Base-by-base conservation (phyloP, 2,113 vertebrate genomes). In the Meriones unguiculatus region DNA sequence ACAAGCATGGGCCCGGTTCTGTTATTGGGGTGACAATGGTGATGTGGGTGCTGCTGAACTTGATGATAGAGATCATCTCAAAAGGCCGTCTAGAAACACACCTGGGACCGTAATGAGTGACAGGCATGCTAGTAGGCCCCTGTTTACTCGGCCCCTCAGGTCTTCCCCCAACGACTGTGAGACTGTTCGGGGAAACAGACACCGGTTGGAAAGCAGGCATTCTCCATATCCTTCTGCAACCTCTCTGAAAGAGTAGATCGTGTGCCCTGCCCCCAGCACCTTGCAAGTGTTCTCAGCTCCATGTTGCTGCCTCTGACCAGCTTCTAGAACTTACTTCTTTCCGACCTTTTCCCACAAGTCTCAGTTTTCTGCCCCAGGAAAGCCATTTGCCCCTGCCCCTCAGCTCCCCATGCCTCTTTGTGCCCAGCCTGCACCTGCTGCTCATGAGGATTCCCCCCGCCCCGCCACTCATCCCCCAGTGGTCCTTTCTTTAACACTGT, bases 401-500 rank as follows among this genome's bases (percentile, higher is more conserved):
- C 54, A 50, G 52, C 50, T 73, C 38, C 38, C 64, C 4, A 14
- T 0, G 5, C 11, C 86, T 76, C 32, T 70, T 35, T 57, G 28
- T 28, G 84, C n/a, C 87, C 25, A 24, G 57, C 84, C 10, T n/a
- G 22, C 73, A 59, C n/a, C 90, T 50, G 91, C 82, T n/a, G 28
- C 93, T 82, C 25, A 10, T 50, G 22, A 13, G 15, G 2, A 28
- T 24, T 5, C 35, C 87, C 65, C 41, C 64, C 54, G 9, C 59
- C 4, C 25, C 38, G 46, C 46, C 4, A 5, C 62, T 38, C 46
- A 20, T 32, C 28, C 52, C 57, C 62, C 59, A 41, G 41, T 38
- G 35, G 52, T 67, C 89, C 57, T 75, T 94, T 94, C 90, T 89
- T 95, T 97, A 92, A 92, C 84, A 89, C 89, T 67, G 76, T 92